Evolutionary conservation across 2,113 vertebrate species (phyloP), one percentile per base, ranked within the genome.

Genomic region (Cavia porcellus): DNA sequence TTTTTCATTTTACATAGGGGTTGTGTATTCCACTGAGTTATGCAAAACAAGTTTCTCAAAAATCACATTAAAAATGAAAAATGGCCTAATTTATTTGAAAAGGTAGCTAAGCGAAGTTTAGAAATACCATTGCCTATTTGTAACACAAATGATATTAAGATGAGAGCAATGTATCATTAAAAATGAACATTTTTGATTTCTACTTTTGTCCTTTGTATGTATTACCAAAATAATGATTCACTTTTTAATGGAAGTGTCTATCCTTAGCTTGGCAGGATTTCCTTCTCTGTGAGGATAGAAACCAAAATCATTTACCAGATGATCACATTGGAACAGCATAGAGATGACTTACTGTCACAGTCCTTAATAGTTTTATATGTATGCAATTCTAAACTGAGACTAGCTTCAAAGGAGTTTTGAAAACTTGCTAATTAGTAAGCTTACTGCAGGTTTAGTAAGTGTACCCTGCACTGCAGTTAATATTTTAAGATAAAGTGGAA

Each of bases 31-130:
- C 57, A 89, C 8, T 79, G 19, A 88, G 59, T 4, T 93, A 45
- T 45, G 57, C 74, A 59, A 45, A 57, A 25, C 11, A 38, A 52
- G 35, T 59, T 61, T 92, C 59, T 77, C 35, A 55, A 59, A 72
- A 84, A 75, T 55, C 13, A 61, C 35, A 45, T n/a, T 24, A 86
- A 17, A 84, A 92, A 62, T 82, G 59, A 57, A 84, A 94, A 92
- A 83, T 79, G 45, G 19, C 22, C 30, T 59, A 45, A 55, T 96
- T 89, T 92, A 57, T 89, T 90, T 94, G 92, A 95, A 92, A 87
- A 85, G 55, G 20, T 79, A 0, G 6, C 32, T 91, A 82, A 80
- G 15, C 50, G 55, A 81, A 82, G 45, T 90, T 95, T 95, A n/a
- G 92, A 95, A 81, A 72, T 85, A 70, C 11, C 50, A 82, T 90